A percentile compares a stretch with the other conserved stretches of the same genome.
Evolutionary conservation across 2,113 vertebrate genomes (phyloP).

Genomic region (Cnemophilus loriae): DNA sequence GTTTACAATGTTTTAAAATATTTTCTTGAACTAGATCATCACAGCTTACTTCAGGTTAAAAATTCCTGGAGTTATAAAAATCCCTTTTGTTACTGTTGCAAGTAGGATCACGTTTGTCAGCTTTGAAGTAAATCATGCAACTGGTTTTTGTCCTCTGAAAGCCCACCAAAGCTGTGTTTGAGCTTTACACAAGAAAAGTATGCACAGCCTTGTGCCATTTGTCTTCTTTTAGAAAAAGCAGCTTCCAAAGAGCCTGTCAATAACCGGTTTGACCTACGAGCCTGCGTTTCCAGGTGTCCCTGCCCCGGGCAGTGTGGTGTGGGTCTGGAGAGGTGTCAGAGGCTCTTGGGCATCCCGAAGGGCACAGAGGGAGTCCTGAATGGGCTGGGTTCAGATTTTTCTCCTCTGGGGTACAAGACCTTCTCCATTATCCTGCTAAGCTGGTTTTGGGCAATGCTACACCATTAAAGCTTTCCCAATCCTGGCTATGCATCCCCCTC

Average conservation of each 20-base stretch:
- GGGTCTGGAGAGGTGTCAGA: not conserved
- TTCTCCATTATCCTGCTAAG: not conserved
- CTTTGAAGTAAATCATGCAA: not conserved
- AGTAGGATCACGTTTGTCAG: not conserved
- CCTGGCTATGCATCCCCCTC: not conserved
- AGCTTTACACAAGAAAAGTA: not conserved
- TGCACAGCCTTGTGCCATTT: not conserved
- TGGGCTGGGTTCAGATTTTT: not conserved
- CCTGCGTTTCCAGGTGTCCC: not conserved
- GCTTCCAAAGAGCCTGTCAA: not conserved
- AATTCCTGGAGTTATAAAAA: not conserved
- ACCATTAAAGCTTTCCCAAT: not conserved
- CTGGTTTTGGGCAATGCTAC: not conserved
- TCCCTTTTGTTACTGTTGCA: not conserved
- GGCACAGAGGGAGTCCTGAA: not conserved
- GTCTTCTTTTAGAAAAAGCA: not conserved
- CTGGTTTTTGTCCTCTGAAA: not conserved
- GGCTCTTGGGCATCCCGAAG: not conserved
- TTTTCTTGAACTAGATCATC: not conserved
- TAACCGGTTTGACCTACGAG: not conserved
- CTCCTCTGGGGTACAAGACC: not conserved
- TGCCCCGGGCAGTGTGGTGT: fast-evolving
- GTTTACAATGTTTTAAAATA: not conserved
- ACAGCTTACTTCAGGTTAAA: not conserved
- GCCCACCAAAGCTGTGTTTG: slow-evolving; percentile 9